Evolutionary conservation across 2,797 vertebrate genomes (phyloP).

Genomic region (Eulemur albifrons): DNA sequence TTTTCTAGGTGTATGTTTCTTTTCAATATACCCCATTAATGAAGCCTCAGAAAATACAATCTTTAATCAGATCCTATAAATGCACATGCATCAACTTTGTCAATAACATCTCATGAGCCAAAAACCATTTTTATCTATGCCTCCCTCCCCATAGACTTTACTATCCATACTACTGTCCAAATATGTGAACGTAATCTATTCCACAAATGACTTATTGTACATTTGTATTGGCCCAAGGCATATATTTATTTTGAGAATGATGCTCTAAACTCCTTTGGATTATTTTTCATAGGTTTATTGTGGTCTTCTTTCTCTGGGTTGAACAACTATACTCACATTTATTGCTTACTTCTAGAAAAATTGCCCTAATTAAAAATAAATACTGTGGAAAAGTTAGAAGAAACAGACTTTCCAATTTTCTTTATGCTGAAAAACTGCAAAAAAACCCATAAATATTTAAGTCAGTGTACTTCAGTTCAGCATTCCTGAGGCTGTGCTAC

Average conservation of each 20-base stretch:
- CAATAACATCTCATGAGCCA: not conserved
- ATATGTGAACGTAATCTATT: not conserved
- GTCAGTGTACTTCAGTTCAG: not conserved
- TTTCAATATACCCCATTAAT: not conserved
- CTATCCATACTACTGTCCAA: not conserved
- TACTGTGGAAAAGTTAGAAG: not conserved
- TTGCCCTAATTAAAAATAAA: slow-evolving; percentile 26
- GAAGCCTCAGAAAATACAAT: not conserved
- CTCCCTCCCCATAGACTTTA: not conserved
- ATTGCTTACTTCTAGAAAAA: not conserved
- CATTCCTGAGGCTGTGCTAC: not conserved
- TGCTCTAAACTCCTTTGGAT: not conserved
- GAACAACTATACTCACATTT: not conserved
- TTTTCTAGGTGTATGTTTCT: not conserved
- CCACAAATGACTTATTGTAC: not conserved
- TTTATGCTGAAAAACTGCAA: not conserved
- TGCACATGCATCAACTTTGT: not conserved
- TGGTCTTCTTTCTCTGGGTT: not conserved
- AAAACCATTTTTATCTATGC: not conserved
- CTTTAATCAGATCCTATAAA: slow-evolving; percentile 8
- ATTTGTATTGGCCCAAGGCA: not conserved
- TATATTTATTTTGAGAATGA: not conserved
- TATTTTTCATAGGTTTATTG: not conserved
- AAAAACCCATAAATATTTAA: not conserved
- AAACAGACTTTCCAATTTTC: not conserved